These are phyloP conservation scores for Syngnathus scovelli DNA, from an alignment of 2,113 vertebrate species.

Conservation along the genomic window DNA sequence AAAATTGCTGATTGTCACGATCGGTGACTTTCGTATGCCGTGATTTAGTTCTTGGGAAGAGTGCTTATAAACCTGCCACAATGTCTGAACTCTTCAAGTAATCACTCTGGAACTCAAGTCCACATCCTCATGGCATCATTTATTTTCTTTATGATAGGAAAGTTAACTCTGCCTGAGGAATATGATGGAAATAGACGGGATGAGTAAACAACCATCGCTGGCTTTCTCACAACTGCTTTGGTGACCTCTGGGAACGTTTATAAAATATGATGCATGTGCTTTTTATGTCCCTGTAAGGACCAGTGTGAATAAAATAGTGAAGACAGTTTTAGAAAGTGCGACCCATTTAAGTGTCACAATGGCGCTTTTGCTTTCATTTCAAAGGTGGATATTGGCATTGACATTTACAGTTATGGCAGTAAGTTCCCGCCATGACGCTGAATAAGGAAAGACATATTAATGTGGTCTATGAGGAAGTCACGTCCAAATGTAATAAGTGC, in stretches of 20 bases:
- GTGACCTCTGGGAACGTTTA: slow-evolving; percentile 59
- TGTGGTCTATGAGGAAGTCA: background rate
- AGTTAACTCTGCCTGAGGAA: slow-evolving; percentile 44
- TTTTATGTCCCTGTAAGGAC: background rate
- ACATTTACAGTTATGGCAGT: background rate
- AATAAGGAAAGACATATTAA: background rate
- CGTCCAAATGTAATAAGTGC: background rate
- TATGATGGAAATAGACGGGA: slow-evolving; percentile 64
- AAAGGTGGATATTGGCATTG: background rate
- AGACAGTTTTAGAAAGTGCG: slow-evolving; percentile 4
- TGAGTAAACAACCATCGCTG: slow-evolving; percentile 56
- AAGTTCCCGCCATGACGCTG: background rate
- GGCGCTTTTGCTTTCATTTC: background rate
- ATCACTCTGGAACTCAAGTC: slow-evolving; percentile 19
- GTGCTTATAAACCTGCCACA: slow-evolving; percentile 5
- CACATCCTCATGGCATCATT: slow-evolving; percentile 30
- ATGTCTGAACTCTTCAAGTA: slow-evolving; percentile 21
- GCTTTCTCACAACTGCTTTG: slow-evolving; percentile 47
- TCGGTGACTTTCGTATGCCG: background rate
- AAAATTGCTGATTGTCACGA: background rate
- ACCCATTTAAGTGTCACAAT: background rate
- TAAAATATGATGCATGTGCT: slow-evolving; percentile 15
- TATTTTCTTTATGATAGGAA: slow-evolving; percentile 52
- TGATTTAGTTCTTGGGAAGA: background rate
- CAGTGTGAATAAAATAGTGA: background rate